These are phyloP conservation scores for Tipula lateralis DNA, from an alignment of 2,888 invertebrate species.

Conservation along the genomic window DNA sequence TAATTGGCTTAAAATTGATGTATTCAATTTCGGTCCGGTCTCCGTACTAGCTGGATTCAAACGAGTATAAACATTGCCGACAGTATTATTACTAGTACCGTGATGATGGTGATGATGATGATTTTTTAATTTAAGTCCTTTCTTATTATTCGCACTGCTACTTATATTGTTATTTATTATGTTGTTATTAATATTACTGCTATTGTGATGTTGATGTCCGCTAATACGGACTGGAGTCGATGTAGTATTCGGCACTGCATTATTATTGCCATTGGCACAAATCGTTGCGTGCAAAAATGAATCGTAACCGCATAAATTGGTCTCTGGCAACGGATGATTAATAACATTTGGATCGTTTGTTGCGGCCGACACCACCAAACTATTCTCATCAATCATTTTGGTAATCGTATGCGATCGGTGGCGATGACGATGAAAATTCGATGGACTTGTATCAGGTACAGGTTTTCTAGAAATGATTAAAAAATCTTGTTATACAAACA, in stretches of 20 bases:
- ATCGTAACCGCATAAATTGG: slow-evolving; percentile 54
- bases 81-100: neutral
- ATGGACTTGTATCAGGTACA: slow-evolving; percentile 53
- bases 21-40: slow-evolving; percentile 48
- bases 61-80: neutral
- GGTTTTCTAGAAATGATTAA: slow-evolving; percentile 14
- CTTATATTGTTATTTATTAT: slow-evolving; percentile 13
- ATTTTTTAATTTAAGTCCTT: neutral
- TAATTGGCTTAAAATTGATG: slow-evolving; percentile 40
- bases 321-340: slow-evolving; percentile 31
- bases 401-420: slow-evolving; percentile 49
- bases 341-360: neutral
- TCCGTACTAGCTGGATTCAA: slow-evolving; percentile 54
- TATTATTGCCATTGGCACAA: slow-evolving; percentile 41
- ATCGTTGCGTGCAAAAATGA: slow-evolving; percentile 61
- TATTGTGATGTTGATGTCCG: slow-evolving; percentile 33
- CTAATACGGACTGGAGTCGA: neutral
- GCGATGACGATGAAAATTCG: slow-evolving; percentile 43
- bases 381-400: slow-evolving; percentile 43
- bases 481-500: neutral
- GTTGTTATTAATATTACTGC: slow-evolving; percentile 28
- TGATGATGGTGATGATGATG: slow-evolving; percentile 27
- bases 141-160: neutral
- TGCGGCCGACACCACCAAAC: neutral
- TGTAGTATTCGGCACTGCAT: neutral